phyloP scores from a whole-genome alignment of 2,888 invertebrate genomes.

The Eucera pruinosa region DNA sequence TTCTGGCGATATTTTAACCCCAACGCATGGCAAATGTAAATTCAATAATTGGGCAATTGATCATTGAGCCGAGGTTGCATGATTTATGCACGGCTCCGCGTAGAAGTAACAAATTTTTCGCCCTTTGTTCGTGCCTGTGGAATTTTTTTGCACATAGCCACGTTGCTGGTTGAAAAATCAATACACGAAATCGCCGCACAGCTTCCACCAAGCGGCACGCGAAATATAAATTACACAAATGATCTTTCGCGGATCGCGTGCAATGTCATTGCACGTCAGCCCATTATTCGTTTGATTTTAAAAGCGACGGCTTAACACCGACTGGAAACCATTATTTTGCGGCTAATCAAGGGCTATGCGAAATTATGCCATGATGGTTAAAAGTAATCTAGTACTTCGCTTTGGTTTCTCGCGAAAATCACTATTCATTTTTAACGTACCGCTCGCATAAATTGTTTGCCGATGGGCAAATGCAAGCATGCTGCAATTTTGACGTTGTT shows the following conservation, averaged over 20 bases:
- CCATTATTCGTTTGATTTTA: conserved; percentile 35
- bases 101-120: neutral
- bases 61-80: neutral
- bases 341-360: neutral
- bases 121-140: neutral
- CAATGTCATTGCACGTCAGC: neutral
- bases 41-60: conserved; percentile 5
- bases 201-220: conserved; percentile 21
- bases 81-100: neutral
- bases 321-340: neutral
- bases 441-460: neutral
- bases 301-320: neutral
- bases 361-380: neutral
- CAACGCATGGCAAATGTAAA: neutral
- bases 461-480: neutral
- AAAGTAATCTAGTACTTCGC: neutral
- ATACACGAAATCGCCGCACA: conserved; percentile 26
- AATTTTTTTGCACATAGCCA: conserved; percentile 16
- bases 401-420: neutral
- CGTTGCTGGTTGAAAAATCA: conserved; percentile 11
- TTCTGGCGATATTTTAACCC: neutral
- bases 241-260: conserved; percentile 27
- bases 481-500: neutral
- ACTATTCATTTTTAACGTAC: neutral
- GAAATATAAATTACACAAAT: conserved; percentile 43